A percentile compares a stretch with the other conserved stretches of the same genome.
Conservation (phyloP, 2,888 invertebrate genomes). For the Melieria crassipennis region DNA sequence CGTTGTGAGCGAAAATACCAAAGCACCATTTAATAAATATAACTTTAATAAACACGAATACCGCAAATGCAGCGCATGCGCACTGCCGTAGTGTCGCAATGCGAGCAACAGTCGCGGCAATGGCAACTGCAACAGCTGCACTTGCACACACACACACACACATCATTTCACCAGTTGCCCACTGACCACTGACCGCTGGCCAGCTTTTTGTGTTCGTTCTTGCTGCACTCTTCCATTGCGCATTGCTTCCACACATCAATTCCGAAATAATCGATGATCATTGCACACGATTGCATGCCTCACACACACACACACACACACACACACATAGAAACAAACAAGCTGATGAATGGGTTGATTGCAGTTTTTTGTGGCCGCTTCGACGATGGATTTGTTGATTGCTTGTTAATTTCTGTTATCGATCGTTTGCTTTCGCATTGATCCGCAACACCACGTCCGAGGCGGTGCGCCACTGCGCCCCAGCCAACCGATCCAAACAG, state of each 20-base stretch:
- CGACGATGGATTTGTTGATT: slow-evolving; percentile 57
- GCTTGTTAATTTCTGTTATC: slow-evolving; percentile 60
- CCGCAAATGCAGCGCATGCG: slow-evolving; percentile 34
- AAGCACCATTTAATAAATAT: slow-evolving; percentile 40
- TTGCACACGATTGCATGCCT: slow-evolving; percentile 24
- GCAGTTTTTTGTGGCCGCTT: slow-evolving; percentile 29
- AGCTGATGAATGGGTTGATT: neutral
- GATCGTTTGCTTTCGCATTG: slow-evolving; percentile 43
- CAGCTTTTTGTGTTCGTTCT: slow-evolving; percentile 8
- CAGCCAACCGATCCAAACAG: neutral
- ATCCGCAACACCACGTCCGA: neutral
- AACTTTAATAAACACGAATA: slow-evolving; percentile 43
- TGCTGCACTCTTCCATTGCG: slow-evolving; percentile 38
- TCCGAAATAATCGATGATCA: slow-evolving; percentile 52
- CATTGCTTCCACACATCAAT: slow-evolving; percentile 47
- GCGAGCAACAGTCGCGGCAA: slow-evolving; percentile 40
- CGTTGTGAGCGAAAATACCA: neutral
- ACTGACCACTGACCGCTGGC: slow-evolving; percentile 11
- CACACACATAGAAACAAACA: neutral
- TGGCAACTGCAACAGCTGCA: slow-evolving; percentile 33
- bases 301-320: neutral
- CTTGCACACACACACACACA: neutral
- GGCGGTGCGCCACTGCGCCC: no score
- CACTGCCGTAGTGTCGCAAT: slow-evolving; percentile 20
- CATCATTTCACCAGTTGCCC: neutral